A percentile compares a stretch with the other conserved stretches of the same genome.
These are phyloP conservation scores for Sebastes jordani DNA, from an alignment of 2,797 vertebrate species.

Conservation along the genomic window DNA sequence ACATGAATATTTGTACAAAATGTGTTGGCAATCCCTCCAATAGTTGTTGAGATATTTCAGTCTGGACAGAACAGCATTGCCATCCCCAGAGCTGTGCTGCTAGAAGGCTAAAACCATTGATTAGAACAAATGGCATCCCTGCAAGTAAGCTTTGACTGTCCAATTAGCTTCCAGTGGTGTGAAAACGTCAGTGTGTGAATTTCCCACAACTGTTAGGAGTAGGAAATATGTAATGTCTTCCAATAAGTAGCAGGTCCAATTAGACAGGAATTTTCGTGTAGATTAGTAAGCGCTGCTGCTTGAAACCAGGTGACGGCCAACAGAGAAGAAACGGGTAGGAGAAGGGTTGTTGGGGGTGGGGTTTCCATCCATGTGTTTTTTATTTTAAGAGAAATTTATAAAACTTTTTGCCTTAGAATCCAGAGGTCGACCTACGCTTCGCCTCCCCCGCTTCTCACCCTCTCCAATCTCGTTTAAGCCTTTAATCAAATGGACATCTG, in stretches of 20 bases:
- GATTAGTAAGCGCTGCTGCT: conserved; percentile 63
- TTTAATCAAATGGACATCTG: conserved; percentile 87
- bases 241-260: conserved; percentile 62
- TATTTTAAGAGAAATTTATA: conserved; percentile 78
- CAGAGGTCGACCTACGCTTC: conserved; percentile 67
- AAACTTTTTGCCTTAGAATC: conserved; percentile 76
- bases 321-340: conserved; percentile 32
- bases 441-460: conserved; percentile 57
- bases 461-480: conserved; percentile 77
- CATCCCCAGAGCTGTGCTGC: not conserved
- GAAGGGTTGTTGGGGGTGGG: not conserved
- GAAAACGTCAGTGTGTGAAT: conserved; percentile 24
- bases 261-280: conserved; percentile 64
- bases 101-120: conserved; percentile 1
- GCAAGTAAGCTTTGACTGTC: not conserved
- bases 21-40: not conserved
- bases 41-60: not conserved
- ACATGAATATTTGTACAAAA: not conserved
- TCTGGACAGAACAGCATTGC: not conserved
- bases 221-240: conserved; percentile 51
- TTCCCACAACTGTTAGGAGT: conserved; percentile 56
- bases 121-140: conserved; percentile 3
- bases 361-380: conserved; percentile 76
- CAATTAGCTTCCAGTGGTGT: conserved; percentile 10
- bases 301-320: conserved; percentile 63